Evolutionary conservation across 2,888 invertebrate species (phyloP).

Genomic region (Amiota mariae): DNA sequence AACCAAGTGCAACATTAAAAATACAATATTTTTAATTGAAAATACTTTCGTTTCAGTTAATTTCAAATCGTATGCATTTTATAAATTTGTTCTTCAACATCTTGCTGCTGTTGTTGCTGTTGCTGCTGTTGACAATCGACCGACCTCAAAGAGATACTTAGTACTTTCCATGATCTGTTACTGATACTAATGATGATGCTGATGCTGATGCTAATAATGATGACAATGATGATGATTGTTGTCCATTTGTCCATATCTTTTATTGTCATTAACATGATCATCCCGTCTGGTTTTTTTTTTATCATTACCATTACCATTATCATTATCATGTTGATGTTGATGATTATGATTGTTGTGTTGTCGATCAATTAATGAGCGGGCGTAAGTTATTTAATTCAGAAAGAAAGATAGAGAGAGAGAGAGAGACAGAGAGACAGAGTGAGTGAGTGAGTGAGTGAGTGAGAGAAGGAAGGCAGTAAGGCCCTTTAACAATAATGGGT

Average conservation of each 20-base stretch:
- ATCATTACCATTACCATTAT: background rate
- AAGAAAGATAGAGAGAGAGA: too few species aligned
- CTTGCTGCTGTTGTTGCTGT: too few species aligned
- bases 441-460: conserved; percentile 38
- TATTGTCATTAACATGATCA: too few species aligned
- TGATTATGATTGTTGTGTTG: conserved; percentile 21
- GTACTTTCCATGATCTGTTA: too few species aligned
- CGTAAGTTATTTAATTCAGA: too few species aligned
- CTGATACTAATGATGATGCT: too few species aligned
- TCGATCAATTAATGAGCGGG: conserved; percentile 21
- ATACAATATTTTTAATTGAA: conserved; percentile 19
- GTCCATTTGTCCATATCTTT: too few species aligned
- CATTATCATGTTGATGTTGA: background rate
- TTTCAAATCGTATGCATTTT: conserved; percentile 26
- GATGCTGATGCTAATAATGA: too few species aligned
- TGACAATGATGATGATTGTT: too few species aligned
- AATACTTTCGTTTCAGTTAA: conserved; percentile 23
- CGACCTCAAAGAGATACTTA: too few species aligned
- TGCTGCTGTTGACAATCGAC: too few species aligned
- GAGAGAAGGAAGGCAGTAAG: too few species aligned
- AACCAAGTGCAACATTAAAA: conserved; percentile 23
- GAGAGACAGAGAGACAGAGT: conserved; percentile 31
- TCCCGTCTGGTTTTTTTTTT: background rate
- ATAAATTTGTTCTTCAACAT: background rate
- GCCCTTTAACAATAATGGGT: conserved; percentile 58